Percentiles rank a stretch among this genome's conserved stretches.
Evolutionary conservation across 1,140 invertebrate species (phyloP).

Genomic region (Drosophila aff.): DNA sequence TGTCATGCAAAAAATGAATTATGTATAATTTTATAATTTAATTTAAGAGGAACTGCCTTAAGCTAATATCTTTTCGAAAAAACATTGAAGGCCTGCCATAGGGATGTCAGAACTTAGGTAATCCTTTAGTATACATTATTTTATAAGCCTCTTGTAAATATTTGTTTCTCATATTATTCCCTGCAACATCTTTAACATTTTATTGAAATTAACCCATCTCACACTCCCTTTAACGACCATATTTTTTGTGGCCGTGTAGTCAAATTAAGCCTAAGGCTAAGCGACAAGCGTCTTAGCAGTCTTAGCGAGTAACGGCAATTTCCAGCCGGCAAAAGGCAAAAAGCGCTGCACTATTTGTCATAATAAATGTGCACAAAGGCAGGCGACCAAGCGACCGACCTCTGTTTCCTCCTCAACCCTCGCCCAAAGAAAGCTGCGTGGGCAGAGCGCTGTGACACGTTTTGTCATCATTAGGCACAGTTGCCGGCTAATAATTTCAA

Average conservation of each 20-base stretch:
- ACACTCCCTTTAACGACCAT: not conserved
- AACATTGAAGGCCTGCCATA: too few relatives aligned
- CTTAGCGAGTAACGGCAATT: constrained; percentile 79
- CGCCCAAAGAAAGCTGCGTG: constrained; percentile 70
- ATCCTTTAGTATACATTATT: not conserved
- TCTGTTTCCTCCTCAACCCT: not conserved
- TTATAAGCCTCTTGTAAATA: not conserved
- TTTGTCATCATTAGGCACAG: constrained; percentile 84
- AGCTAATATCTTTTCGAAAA: not conserved
- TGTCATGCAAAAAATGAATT: not conserved
- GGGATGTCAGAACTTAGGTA: not conserved
- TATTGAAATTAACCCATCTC: not conserved
- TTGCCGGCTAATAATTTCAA: constrained; percentile 83
- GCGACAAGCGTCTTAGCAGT: constrained; percentile 70
- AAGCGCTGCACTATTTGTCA: constrained; percentile 83
- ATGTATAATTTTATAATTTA: not conserved
- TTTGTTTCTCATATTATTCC: not conserved
- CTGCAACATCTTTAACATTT: not conserved
- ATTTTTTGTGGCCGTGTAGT: constrained; percentile 32
- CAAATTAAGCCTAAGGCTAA: constrained; percentile 78
- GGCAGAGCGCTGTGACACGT: constrained; percentile 80
- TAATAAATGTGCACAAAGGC: constrained; percentile 76
- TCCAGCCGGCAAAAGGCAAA: constrained; percentile 40
- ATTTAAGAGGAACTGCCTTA: not conserved
- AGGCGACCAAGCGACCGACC: not conserved